Evolutionary conservation across 1,140 invertebrate genomes (phyloP).

Genomic region (Marisa cornuarietis): DNA sequence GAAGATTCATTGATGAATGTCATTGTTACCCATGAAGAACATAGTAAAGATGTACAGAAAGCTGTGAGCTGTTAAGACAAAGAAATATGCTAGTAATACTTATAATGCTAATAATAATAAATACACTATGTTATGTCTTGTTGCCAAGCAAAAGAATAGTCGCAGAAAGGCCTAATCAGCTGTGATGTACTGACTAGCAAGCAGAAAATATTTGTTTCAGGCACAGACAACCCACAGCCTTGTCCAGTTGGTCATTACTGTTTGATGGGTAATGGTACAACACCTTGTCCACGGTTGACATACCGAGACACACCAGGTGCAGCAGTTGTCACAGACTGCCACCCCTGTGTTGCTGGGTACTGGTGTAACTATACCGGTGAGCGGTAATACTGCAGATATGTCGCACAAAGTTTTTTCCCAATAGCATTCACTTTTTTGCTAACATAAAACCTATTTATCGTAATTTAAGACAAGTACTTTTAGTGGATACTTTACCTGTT

Average conservation of each 20-base stretch:
- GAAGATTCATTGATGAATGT: too few species aligned
- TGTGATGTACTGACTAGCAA: too few species aligned
- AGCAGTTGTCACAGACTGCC: slow-evolving; percentile 48
- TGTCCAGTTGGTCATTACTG: slow-evolving; percentile 60
- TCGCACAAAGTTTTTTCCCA: not conserved
- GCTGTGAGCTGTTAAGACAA: too few species aligned
- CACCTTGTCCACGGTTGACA: slow-evolving; percentile 50
- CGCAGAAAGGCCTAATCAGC: too few species aligned
- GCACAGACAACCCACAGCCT: slow-evolving; percentile 39
- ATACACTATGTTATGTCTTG: too few species aligned
- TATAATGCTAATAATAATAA: too few species aligned
- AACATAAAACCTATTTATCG: not conserved
- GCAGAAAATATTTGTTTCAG: slow-evolving; percentile 25
- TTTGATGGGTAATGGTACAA: slow-evolving; percentile 47
- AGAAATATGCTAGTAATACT: too few species aligned
- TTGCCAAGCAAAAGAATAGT: too few species aligned
- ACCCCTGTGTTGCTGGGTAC: slow-evolving; percentile 56
- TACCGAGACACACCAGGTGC: slow-evolving; percentile 56
- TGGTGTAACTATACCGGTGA: slow-evolving; percentile 60
- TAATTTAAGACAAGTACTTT: too few species aligned
- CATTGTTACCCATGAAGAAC: too few species aligned
- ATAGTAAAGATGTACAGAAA: too few species aligned
- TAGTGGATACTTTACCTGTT: not conserved
- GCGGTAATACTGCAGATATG: not conserved
- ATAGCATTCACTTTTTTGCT: not conserved